Evolutionary conservation across 2,797 vertebrate genomes (phyloP).

Genomic region (Buceros bicornis): DNA sequence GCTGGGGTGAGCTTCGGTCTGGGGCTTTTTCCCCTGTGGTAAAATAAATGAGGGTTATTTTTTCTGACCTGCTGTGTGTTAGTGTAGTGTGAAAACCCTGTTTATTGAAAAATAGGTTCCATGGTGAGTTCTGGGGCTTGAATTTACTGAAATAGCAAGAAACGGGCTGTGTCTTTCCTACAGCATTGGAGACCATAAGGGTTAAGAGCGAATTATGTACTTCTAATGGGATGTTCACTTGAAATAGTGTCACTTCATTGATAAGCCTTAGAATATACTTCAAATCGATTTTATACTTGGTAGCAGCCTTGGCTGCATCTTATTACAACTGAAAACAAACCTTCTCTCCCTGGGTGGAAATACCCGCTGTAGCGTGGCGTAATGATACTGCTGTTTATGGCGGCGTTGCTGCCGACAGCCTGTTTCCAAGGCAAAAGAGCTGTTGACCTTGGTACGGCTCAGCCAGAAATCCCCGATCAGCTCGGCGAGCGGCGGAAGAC

Average conservation of each 20-base stretch:
- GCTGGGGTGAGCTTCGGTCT: neutral
- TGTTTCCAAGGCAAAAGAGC: neutral
- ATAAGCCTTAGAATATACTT: neutral
- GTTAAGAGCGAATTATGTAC: constrained; percentile 4
- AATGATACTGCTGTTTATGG: neutral
- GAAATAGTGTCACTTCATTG: neutral
- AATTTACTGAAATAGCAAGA: neutral
- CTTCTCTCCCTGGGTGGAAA: neutral
- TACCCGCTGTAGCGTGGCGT: fast-evolving
- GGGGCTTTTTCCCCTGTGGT: neutral
- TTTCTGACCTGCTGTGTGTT: neutral
- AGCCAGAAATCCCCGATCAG: neutral
- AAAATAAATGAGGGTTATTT: neutral
- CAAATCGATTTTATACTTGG: neutral
- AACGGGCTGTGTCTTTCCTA: neutral
- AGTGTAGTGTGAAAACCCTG: neutral
- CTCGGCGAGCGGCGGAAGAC: too few relatives aligned
- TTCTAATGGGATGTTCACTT: constrained; percentile 22
- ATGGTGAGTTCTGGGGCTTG: neutral
- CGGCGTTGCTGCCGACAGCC: neutral
- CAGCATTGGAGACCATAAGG: neutral
- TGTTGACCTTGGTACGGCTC: neutral
- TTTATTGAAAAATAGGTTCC: neutral
- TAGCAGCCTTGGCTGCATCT: neutral
- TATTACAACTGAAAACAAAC: neutral